Evolutionary conservation across 2,113 vertebrate species (phyloP).

Genomic region (Speoplatyrhinus poulsoni): DNA sequence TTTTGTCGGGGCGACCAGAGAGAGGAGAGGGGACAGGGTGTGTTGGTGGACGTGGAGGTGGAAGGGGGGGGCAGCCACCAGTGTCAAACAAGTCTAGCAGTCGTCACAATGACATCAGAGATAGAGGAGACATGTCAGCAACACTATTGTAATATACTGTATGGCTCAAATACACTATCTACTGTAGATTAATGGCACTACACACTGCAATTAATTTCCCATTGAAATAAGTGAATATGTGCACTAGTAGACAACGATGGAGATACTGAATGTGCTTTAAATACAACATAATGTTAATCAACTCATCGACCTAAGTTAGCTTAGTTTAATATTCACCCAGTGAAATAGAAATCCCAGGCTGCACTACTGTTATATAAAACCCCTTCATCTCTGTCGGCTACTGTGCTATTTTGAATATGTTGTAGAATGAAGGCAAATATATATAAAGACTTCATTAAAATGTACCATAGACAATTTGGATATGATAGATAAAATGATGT

Average conservation of each 20-base stretch:
- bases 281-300: neutral
- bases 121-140: slow-evolving; percentile 31
- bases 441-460: slow-evolving; percentile 21
- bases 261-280: slow-evolving; percentile 54
- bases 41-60: neutral
- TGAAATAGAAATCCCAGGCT: slow-evolving; percentile 28
- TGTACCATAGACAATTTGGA: neutral
- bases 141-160: slow-evolving; percentile 49
- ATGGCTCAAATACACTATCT: slow-evolving; percentile 43
- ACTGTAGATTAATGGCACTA: slow-evolving; percentile 39
- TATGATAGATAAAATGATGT: slow-evolving; percentile 3
- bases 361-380: slow-evolving; percentile 41
- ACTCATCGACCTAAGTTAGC: slow-evolving; percentile 4
- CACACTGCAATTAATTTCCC: slow-evolving; percentile 38
- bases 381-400: slow-evolving; percentile 27
- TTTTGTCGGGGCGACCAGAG: slow-evolving; percentile 55
- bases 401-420: slow-evolving; percentile 34
- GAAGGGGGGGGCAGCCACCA: slow-evolving; percentile 46
- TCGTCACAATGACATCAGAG: slow-evolving; percentile 65
- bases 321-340: neutral
- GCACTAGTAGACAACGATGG: slow-evolving; percentile 17
- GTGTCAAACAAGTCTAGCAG: slow-evolving; percentile 69
- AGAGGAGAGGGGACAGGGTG: slow-evolving; percentile 28
- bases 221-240: slow-evolving; percentile 45
- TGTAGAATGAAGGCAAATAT: slow-evolving; percentile 25